Conservation (phyloP, 2,888 invertebrate species). For the Synergus japonicus region DNA sequence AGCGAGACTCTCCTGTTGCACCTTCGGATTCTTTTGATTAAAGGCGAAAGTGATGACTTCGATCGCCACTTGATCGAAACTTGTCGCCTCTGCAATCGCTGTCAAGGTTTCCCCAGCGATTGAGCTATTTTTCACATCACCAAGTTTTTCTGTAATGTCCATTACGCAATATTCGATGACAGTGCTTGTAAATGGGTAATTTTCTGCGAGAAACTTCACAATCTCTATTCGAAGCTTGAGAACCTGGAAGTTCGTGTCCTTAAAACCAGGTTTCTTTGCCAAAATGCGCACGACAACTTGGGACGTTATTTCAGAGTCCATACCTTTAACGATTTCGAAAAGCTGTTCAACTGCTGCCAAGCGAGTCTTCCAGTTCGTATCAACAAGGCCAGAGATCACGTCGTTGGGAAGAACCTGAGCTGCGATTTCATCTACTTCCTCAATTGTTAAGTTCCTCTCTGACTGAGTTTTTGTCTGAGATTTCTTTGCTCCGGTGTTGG, state of each 20-base stretch:
- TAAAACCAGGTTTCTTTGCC: conserved; percentile 89
- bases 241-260: conserved; percentile 96
- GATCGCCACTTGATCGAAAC: conserved; percentile 85
- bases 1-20: conserved; percentile 89
- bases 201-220: conserved; percentile 87
- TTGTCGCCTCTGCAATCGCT: conserved; percentile 88
- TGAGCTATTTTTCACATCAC: conserved; percentile 88
- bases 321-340: conserved; percentile 71
- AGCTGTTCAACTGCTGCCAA: conserved; percentile 87
- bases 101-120: conserved; percentile 85
- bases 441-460: conserved; percentile 85
- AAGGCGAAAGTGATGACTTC: conserved; percentile 88
- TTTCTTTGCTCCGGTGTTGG: conserved; percentile 62
- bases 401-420: conserved; percentile 83
- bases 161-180: conserved; percentile 87
- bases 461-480: conserved; percentile 68
- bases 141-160: conserved; percentile 91
- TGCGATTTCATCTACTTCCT: conserved; percentile 88
- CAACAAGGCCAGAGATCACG: conserved; percentile 83
- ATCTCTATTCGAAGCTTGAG: conserved; percentile 89
- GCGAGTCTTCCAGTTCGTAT: conserved; percentile 92
- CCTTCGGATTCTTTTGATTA: conserved; percentile 93
- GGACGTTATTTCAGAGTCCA: conserved; percentile 81
- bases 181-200: conserved; percentile 84
- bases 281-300: conserved; percentile 88